Base-by-base conservation (phyloP, 2,888 invertebrate species). In the Nemotelus pantherinus region DNA sequence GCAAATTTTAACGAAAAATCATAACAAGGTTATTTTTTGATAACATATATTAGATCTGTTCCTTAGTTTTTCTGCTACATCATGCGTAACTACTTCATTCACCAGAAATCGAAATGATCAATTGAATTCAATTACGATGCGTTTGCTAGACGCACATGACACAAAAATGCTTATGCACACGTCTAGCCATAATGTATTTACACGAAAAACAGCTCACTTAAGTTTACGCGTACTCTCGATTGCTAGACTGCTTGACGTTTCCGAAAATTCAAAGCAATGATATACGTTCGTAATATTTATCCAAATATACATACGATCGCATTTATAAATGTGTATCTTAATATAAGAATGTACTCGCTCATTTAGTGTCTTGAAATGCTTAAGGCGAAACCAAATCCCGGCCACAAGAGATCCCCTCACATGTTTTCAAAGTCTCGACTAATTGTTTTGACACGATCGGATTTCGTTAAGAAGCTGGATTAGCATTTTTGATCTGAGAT, bases 391-490 rank as follows among this genome's bases (percentile, higher is more conserved):
- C 25, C 25, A 25, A 25, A 25, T 25, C 25, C 25, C 43, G 63
- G 3, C 7, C 63, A 63, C 47, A 39, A 7, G 9, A 9, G 57
- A 43, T 57, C 57, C 10, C 57, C 71, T 39, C 71, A 71, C 71
- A 71, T 71, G 57, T 71, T 71, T 71, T 39, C n/a, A 47, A 41
- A 55, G 57, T 71, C 41, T 41, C 44, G n/a, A 43, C 9, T 41
- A 71, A 71, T 71, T 71, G 71, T 71, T 71, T 71, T 71, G 71
- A 71, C 71, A 55, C 71, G 71, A 71, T 71, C 71, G 44, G 25
- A 71, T 71, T 57, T 53, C 71, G 57, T 41, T 63, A 63, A 63
- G 43, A 63, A n/a, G 63, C 55, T 55, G 44, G 55, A 71, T 71
- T 71, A 55, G 71, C 71, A 55, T 55, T 71, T 68, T 7, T 41